Base-by-base conservation (phyloP, 23 tunicate species). In the Phallusia fumigata region DNA sequence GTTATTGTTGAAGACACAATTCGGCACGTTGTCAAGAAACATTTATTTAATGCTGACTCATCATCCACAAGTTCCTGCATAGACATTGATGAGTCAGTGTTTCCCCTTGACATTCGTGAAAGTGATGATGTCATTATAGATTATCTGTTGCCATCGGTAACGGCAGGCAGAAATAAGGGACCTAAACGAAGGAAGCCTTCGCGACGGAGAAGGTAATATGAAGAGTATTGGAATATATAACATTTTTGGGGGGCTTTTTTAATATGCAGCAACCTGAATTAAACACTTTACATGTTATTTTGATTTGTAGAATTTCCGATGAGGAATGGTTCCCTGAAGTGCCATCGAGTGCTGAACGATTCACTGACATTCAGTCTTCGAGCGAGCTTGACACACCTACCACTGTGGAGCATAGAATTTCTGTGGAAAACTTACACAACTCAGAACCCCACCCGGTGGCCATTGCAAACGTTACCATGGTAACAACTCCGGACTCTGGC, bases 401-500 rank as follows among this genome's bases (percentile, higher is more conserved):
- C 65, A 36, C 85, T 72, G 35, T 75, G 28, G 69, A 58, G 13
- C 26, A 58, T 24, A 58, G 69, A 13, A 21, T 32, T 50, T 58
- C 24, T 33, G 11, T 6, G 19, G 19, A 24, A 18, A 65, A 0
- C 77, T 12, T 16, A 52, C 16, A 53, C 30, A 50, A 22, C 28
- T 13, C 65, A 51, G 53, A 40, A 53, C 53, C 8, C 18, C 72
- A 80, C 36, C 24, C 82, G 34, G 58, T 52, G 31, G 36, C 33
- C 36, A 35, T 82, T 24, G 8, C 83, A n/a, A 40, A 85, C 0
- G 78, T 33, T 19, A 79, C 87, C 75, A 49, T 35, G 11, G 97
- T 92, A 36, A 92, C 88, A 22, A 92, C 97, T 12, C 97, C 97
- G 11, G 97, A 92, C 58, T 87, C 97, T 49, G 97, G 97, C 24